These are phyloP conservation scores for Microtus oregoni DNA, from an alignment of 2,113 vertebrate species.

Conservation along the genomic window DNA sequence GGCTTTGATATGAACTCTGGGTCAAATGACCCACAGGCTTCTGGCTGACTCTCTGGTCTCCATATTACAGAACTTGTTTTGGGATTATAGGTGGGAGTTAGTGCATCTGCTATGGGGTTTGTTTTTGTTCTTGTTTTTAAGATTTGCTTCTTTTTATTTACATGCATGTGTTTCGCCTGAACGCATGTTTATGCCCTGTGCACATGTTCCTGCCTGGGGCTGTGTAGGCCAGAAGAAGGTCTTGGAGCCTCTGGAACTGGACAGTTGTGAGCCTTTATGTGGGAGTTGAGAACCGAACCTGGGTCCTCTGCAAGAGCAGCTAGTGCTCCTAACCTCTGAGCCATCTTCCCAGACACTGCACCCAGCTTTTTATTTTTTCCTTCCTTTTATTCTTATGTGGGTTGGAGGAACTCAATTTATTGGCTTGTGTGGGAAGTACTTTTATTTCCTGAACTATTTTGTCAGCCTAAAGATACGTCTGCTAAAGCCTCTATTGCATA, in stretches of 20 bases:
- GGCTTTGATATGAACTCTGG: background rate
- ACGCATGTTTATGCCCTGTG: no score
- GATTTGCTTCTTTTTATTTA: background rate
- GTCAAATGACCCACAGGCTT: background rate
- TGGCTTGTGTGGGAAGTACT: background rate
- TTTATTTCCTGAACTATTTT: background rate
- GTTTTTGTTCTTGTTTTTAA: background rate
- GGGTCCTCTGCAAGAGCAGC: background rate
- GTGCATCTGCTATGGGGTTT: background rate
- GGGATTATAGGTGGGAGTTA: background rate
- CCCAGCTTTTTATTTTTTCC: background rate
- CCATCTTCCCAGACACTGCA: background rate
- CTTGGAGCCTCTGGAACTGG: background rate
- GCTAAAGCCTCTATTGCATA: background rate
- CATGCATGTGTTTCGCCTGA: background rate
- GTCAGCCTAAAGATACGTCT: background rate
- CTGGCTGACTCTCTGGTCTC: background rate
- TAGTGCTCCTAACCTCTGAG: background rate
- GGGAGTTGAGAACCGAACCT: background rate
- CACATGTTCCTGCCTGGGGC: no score
- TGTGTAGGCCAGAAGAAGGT: background rate
- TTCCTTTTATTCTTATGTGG: background rate
- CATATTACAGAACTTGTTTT: background rate
- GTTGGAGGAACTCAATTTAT: background rate
- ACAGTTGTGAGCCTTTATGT: background rate